phyloP scores from a whole-genome alignment of 2,888 invertebrate genomes.

The Timema cristinae region DNA sequence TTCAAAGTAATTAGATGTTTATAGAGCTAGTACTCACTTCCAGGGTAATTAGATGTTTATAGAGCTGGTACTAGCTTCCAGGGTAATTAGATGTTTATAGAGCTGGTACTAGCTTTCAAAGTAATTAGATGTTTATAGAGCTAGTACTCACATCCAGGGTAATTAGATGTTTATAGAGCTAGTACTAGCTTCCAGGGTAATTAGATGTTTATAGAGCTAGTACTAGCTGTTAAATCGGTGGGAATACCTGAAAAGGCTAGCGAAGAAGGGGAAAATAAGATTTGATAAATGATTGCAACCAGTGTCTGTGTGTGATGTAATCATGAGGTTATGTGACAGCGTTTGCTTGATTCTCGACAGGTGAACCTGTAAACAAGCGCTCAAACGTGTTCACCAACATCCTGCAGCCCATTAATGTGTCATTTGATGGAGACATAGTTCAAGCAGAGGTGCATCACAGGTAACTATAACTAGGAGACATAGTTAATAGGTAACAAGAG shows the following conservation, averaged over 20 bases:
- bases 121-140: no score
- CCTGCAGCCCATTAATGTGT: constrained; percentile 68
- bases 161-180: constrained; percentile 21
- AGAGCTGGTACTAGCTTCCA: constrained; percentile 49
- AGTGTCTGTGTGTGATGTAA: no score
- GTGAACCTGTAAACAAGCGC: constrained; percentile 62
- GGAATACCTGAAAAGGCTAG: no score
- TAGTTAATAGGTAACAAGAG: no score
- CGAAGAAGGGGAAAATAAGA: no score
- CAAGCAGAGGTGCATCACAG: constrained; percentile 72
- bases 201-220: neutral
- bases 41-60: constrained; percentile 42
- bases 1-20: no score
- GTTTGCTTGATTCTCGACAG: constrained; percentile 14
- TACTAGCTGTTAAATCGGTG: neutral
- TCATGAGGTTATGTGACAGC: neutral
- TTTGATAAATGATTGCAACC: no score
- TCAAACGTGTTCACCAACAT: constrained; percentile 88
- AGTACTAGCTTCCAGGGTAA: constrained; percentile 52
- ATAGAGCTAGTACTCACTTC: constrained; percentile 65
- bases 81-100: constrained; percentile 38
- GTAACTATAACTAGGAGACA: neutral
- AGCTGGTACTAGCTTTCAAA: neutral
- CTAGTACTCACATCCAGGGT: constrained; percentile 61
- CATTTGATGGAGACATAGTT: constrained; percentile 53